Conservation (phyloP, 2,113 vertebrate species). For the Anguilla rostrata region DNA sequence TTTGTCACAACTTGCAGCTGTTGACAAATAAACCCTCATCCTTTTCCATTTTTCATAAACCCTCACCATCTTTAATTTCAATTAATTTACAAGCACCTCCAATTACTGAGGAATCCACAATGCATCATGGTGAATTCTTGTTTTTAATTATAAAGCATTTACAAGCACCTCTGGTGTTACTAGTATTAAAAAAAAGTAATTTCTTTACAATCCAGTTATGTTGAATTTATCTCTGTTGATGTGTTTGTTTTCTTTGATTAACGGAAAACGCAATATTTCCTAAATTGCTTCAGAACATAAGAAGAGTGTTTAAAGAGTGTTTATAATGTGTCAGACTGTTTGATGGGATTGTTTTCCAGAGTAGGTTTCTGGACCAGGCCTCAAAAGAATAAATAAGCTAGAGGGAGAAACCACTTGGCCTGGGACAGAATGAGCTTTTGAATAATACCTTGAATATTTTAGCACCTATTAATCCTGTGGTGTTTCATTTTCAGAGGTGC, state of each 20-base stretch:
- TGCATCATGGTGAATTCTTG: neutral
- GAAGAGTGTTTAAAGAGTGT: constrained; percentile 25
- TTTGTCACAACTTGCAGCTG: neutral
- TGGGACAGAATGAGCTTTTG: constrained; percentile 22
- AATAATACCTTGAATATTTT: constrained; percentile 58
- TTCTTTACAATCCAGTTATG: neutral
- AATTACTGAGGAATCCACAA: neutral
- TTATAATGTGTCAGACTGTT: constrained; percentile 22
- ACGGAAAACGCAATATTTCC: neutral
- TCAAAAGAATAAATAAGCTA: constrained; percentile 16
- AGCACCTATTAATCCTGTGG: constrained; percentile 60
- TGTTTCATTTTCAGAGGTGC: constrained; percentile 67
- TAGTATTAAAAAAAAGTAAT: constrained; percentile 3
- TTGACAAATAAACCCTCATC: neutral
- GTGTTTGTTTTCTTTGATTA: neutral
- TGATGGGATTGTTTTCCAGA: constrained; percentile 26
- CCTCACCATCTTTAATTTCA: neutral
- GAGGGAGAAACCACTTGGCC: neutral
- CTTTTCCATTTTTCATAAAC: neutral
- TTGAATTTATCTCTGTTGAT: neutral
- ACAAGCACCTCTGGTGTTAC: neutral
- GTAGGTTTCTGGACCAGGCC: constrained; percentile 8
- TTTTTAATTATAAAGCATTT: constrained; percentile 18
- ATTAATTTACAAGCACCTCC: constrained; percentile 14
- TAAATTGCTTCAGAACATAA: neutral